Evolutionary conservation across 2,888 invertebrate genomes (phyloP).

Genomic region (Diarsia dahlii): DNA sequence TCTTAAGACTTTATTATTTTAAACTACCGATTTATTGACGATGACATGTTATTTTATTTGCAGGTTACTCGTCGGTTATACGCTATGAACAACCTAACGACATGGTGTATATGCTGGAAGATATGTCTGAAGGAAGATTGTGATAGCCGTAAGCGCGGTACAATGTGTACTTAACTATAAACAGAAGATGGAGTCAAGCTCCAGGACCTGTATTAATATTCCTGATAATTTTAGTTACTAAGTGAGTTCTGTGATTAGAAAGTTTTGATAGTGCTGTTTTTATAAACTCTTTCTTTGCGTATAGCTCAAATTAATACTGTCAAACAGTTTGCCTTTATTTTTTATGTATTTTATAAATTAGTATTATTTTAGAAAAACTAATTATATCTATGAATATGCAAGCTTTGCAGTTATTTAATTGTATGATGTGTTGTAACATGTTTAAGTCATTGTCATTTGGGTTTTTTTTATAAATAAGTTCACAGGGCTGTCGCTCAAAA

Average conservation of each 20-base stretch:
- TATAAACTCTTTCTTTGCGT: slow-evolving; percentile 19
- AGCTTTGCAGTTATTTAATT: slow-evolving; percentile 17
- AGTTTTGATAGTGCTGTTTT: slow-evolving; percentile 51
- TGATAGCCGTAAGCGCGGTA: slow-evolving; percentile 29
- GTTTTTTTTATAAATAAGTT: slow-evolving; percentile 14
- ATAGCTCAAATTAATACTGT: slow-evolving; percentile 43
- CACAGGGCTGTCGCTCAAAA: not conserved
- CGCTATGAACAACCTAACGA: slow-evolving; percentile 93
- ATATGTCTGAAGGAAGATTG: slow-evolving; percentile 76
- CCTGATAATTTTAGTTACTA: slow-evolving; percentile 49
- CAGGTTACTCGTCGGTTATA: slow-evolving; percentile 85
- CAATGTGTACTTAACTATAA: slow-evolving; percentile 24
- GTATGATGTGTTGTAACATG: not conserved
- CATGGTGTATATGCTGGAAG: slow-evolving; percentile 92
- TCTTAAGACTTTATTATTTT: not conserved
- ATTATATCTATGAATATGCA: not conserved
- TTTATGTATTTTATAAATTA: slow-evolving; percentile 15
- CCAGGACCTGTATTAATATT: slow-evolving; percentile 40
- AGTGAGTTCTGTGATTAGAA: slow-evolving; percentile 56
- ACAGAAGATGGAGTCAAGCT: slow-evolving; percentile 22
- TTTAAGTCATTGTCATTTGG: slow-evolving; percentile 21
- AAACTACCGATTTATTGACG: slow-evolving; percentile 13
- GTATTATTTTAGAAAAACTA: slow-evolving; percentile 7
- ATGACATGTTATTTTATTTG: slow-evolving; percentile 59
- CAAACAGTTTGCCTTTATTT: slow-evolving; percentile 42